Percentiles rank a stretch among this genome's conserved stretches.
Evolutionary conservation across 2,113 vertebrate species (phyloP).

Genomic region (Numenius arquata): DNA sequence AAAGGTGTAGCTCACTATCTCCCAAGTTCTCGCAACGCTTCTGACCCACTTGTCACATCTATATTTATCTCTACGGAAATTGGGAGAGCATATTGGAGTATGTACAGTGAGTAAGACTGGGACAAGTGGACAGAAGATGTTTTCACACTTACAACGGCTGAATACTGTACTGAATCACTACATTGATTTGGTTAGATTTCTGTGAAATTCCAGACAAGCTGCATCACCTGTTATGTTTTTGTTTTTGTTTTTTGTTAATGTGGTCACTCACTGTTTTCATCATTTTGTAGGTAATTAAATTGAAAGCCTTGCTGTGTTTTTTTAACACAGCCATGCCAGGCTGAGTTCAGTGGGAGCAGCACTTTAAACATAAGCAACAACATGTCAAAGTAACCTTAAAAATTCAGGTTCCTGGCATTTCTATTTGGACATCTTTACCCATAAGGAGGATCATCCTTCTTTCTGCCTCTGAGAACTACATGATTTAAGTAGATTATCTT

Average conservation of each 20-base stretch:
- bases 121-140: neutral
- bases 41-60: neutral
- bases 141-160: neutral
- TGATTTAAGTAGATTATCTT: neutral
- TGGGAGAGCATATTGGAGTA: neutral
- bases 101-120: fast-evolving
- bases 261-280: neutral
- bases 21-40: neutral
- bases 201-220: neutral
- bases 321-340: neutral
- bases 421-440: neutral
- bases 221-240: neutral
- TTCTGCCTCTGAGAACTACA: neutral
- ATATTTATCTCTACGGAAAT: neutral
- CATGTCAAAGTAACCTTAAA: neutral
- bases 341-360: neutral
- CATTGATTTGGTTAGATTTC: neutral
- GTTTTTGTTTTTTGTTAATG: fast-evolving
- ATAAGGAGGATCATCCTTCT: neutral
- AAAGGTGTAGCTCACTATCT: neutral
- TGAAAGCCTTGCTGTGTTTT: neutral
- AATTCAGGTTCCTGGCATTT: neutral
- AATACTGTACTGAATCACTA: neutral
- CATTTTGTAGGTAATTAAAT: neutral
- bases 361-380: neutral